Percentiles rank a stretch among this genome's conserved stretches.
Conservation (phyloP, 2,797 vertebrate genomes). For the Spondyliosoma cantharus region DNA sequence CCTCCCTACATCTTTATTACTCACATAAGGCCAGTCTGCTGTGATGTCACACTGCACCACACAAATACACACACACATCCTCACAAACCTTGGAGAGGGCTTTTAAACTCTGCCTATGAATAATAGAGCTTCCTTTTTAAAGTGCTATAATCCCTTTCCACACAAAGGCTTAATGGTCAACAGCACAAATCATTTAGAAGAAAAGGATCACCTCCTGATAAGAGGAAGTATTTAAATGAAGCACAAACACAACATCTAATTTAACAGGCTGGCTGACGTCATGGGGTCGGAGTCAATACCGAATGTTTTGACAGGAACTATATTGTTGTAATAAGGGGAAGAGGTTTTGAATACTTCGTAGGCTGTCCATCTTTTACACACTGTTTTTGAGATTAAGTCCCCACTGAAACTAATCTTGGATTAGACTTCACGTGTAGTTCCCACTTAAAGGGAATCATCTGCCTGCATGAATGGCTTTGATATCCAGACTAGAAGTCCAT, state of each 20-base stretch:
- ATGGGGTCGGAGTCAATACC: neutral
- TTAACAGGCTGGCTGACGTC: constrained; percentile 17
- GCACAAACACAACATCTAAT: constrained; percentile 9
- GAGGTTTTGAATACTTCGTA: neutral
- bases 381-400: neutral
- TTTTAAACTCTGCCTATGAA: constrained; percentile 63
- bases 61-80: neutral
- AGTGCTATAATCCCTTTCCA: constrained; percentile 46
- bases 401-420: constrained; percentile 16
- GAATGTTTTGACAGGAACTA: neutral
- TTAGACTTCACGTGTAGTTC: constrained; percentile 28
- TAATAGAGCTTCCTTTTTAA: constrained; percentile 73
- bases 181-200: constrained; percentile 7
- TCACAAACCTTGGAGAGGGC: constrained; percentile 26
- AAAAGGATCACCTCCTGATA: neutral
- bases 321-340: constrained; percentile 6
- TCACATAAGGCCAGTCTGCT: neutral
- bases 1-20: constrained; percentile 28
- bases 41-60: constrained; percentile 8
- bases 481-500: neutral
- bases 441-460: neutral
- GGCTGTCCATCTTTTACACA: neutral
- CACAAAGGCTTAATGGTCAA: constrained; percentile 55
- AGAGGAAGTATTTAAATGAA: constrained; percentile 48
- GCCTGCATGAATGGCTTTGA: neutral